These are phyloP conservation scores for Synergus japonicus DNA, from an alignment of 2,888 invertebrate genomes.

Conservation along the genomic window DNA sequence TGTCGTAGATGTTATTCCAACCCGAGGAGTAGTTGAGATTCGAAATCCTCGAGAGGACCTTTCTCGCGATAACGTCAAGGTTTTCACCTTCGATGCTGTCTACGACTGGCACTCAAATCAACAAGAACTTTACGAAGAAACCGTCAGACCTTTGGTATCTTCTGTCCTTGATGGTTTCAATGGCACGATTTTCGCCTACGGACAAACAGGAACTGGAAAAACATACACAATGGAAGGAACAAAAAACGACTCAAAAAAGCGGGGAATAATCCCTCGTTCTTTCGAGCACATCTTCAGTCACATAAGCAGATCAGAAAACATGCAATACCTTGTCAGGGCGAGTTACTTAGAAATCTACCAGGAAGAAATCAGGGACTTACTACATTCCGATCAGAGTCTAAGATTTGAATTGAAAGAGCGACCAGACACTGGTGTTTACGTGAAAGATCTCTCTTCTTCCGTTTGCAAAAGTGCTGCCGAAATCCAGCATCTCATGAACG, in stretches of 20 bases:
- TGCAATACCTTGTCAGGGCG: constrained; percentile 96
- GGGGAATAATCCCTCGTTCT: constrained; percentile 96
- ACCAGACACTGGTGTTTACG: constrained; percentile 93
- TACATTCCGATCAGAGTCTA: constrained; percentile 84
- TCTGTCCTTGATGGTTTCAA: constrained; percentile 98
- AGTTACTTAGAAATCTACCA: constrained; percentile 99
- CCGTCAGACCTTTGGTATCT: constrained; percentile 95
- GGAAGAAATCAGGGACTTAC: constrained; percentile 88
- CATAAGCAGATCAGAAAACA: constrained; percentile 93
- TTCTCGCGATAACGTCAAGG: constrained; percentile 87
- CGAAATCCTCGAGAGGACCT: constrained; percentile 87
- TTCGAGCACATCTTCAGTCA: constrained; percentile 99
- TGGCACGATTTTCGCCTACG: constrained; percentile 99
- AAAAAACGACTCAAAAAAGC: constrained; percentile 82
- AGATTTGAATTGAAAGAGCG: constrained; percentile 87
- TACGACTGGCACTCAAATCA: constrained; percentile 95
- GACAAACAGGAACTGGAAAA: constrained; percentile 98
- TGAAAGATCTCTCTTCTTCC: constrained; percentile 95
- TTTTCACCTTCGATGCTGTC: constrained; percentile 98
- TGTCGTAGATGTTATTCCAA: constrained; percentile 90
- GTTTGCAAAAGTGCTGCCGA: constrained; percentile 96
- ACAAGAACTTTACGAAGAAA: constrained; percentile 96
- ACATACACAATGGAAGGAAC: constrained; percentile 88
- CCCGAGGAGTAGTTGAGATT: constrained; percentile 94
- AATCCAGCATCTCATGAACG: constrained; percentile 95